Evolutionary conservation across 1,140 invertebrate species (phyloP), one percentile per base, ranked within the genome.

Genomic region (Heliconius congener): DNA sequence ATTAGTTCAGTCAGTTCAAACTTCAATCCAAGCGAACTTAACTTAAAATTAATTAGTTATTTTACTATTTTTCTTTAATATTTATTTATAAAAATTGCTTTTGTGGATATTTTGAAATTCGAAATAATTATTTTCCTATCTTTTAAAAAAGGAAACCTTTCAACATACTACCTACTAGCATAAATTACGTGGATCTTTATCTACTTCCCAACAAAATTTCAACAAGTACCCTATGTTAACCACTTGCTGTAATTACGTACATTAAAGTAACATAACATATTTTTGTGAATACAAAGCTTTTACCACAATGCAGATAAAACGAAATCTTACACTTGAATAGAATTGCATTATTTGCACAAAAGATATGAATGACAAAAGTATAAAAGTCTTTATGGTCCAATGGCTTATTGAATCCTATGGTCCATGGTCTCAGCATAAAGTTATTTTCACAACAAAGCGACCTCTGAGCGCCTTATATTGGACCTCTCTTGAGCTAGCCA

Each of bases 401-500:
- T 88, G 84, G 88, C 84, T 88, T 92, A 91, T 93, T 91, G 90
- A 91, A 91, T 83, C 86, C 86, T 83, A 86, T 89, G 87, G 85
- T 88, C 82, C 86, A 79, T 72, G 86, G 86, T 74, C 85, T 86
- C 87, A 84, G 91, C 89, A 93, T 91, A 92, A 94, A 92, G 90
- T 92, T 94, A 94, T 94, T 92, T 90, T 90, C 91, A 91, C 93
- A 93, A 93, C 93, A 94, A 94, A 91, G 90, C 88, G 82, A 82
- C 81, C 86, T 89, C 85, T 86, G 86, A 92, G 89, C 90, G 87
- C 84, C 90, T 90, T 93, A 92, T 90, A 93, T 93, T 94, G 91
- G 89, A 88, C 90, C 90, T 91, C 88, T 92, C 90, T 89, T 86
- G 88, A 94, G 90, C 90, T 89, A 82, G 75, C 91, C 87, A 93